These are phyloP conservation scores for Engystomops pustulosus DNA, from an alignment of 2,113 vertebrate species.

Conservation along the genomic window DNA sequence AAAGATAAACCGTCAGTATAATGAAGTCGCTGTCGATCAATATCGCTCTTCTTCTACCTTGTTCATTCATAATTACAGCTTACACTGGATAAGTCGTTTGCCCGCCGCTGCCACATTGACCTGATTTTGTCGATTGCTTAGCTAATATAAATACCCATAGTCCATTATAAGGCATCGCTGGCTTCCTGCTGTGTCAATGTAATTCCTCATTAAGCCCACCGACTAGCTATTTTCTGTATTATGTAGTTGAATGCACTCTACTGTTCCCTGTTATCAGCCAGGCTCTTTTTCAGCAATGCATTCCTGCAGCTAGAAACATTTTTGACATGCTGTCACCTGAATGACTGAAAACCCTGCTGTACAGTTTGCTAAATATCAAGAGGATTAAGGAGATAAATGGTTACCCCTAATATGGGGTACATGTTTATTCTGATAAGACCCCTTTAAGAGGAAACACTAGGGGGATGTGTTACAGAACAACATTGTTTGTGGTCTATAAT, in stretches of 20 bases:
- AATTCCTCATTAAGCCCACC: neutral
- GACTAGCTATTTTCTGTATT: neutral
- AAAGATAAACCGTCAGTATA: neutral
- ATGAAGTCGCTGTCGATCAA: constrained; percentile 18
- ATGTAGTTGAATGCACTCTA: neutral
- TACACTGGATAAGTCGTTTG: constrained; percentile 3
- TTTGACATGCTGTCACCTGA: no score
- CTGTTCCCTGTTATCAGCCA: neutral
- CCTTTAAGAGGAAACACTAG: no score
- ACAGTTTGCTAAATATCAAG: no score
- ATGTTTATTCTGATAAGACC: no score
- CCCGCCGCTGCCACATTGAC: neutral
- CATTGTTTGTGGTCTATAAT: no score
- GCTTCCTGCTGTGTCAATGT: neutral
- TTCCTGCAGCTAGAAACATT: no score
- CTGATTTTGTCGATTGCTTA: neutral
- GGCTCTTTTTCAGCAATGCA: neutral
- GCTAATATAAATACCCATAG: neutral
- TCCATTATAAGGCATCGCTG: neutral
- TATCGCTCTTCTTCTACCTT: neutral
- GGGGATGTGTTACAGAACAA: no score
- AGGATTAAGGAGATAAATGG: no score
- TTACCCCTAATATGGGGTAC: no score
- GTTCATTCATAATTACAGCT: constrained; percentile 9
- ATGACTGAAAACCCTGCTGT: no score